These are phyloP conservation scores for Myripristis murdjan DNA, from an alignment of 2,797 vertebrate species.

Conservation along the genomic window DNA sequence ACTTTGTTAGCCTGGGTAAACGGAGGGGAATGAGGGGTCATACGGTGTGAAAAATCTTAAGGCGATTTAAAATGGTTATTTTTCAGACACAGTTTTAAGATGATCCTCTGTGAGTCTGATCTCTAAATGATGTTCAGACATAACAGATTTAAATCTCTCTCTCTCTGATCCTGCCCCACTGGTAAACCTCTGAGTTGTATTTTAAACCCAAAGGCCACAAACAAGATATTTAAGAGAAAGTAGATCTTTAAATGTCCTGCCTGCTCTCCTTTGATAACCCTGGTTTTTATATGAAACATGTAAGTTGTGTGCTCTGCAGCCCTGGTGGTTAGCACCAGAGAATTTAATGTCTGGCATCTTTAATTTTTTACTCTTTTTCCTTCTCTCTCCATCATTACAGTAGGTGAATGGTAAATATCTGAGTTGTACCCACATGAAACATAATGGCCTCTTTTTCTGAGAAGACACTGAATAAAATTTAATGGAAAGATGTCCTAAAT, in stretches of 20 bases:
- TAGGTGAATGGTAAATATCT: no score
- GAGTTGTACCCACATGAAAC: no score
- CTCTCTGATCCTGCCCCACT: constrained; percentile 53
- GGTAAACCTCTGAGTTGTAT: constrained; percentile 70
- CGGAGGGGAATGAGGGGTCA: constrained; percentile 40
- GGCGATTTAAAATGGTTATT: constrained; percentile 65
- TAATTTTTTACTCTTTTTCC: no score
- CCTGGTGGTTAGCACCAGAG: background rate
- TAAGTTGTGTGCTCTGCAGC: no score
- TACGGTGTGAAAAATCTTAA: constrained; percentile 36
- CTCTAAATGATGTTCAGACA: constrained; percentile 66
- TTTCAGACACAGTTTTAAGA: constrained; percentile 69
- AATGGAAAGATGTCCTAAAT: no score
- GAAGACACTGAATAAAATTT: no score
- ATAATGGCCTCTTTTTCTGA: no score
- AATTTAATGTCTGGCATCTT: no score
- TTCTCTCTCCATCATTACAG: no score
- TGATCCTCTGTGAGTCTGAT: constrained; percentile 74
- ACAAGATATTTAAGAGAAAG: constrained; percentile 59
- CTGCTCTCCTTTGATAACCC: constrained; percentile 10
- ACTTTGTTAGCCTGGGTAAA: background rate
- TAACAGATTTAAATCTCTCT: constrained; percentile 69
- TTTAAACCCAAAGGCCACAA: constrained; percentile 65
- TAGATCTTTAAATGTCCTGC: constrained; percentile 59
- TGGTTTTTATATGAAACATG: no score